A percentile compares a stretch with the other conserved stretches of the same genome.
These are phyloP conservation scores for Heliothis subflexa DNA, from an alignment of 1,140 invertebrate genomes.

Conservation along the genomic window DNA sequence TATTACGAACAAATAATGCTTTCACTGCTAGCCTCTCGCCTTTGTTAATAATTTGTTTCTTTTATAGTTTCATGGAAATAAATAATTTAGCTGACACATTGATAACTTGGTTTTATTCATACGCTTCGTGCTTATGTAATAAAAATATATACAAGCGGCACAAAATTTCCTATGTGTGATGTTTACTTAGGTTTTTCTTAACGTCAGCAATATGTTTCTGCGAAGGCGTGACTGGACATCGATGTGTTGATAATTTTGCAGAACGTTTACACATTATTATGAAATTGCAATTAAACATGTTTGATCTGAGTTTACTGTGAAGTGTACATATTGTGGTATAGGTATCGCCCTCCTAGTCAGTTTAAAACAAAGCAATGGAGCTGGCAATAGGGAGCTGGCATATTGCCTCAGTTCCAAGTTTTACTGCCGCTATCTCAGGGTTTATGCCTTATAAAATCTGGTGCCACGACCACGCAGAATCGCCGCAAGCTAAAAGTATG, in stretches of 20 bases:
- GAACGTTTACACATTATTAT: not conserved
- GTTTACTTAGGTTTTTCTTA: constrained; percentile 17
- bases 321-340: constrained; percentile 29
- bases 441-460: constrained; percentile 74
- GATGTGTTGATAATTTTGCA: constrained; percentile 10
- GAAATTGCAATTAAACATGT: not conserved
- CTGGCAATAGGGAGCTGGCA: constrained; percentile 68
- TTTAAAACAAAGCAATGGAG: constrained; percentile 67
- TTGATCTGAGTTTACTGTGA: constrained; percentile 4
- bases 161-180: constrained; percentile 9
- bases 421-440: constrained; percentile 70
- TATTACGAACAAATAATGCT: constrained; percentile 71
- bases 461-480: constrained; percentile 57
- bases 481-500: constrained; percentile 59
- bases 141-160: not conserved
- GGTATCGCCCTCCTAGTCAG: constrained; percentile 54
- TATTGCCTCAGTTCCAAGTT: constrained; percentile 71
- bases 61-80: constrained; percentile 25
- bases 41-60: constrained; percentile 49
- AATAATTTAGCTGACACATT: constrained; percentile 29
- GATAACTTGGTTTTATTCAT: constrained; percentile 19
- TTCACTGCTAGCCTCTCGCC: constrained; percentile 29
- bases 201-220: not conserved
- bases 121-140: not conserved
- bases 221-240: constrained; percentile 20